Evolutionary conservation across 2,888 invertebrate species (phyloP).

Genomic region (Electrophaes corylata): DNA sequence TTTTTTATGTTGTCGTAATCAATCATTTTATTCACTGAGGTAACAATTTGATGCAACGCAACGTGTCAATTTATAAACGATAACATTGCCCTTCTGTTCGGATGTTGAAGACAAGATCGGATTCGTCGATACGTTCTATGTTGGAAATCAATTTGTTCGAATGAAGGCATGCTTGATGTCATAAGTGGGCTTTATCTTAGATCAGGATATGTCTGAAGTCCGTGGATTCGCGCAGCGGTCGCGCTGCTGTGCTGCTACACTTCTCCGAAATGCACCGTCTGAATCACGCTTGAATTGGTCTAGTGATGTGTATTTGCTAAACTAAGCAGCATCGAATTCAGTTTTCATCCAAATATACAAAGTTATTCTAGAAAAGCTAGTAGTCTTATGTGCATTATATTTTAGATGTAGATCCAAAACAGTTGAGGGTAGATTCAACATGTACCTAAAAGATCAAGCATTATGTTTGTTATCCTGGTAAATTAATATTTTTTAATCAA

Average conservation of each 20-base stretch:
- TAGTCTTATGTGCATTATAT: too few species aligned
- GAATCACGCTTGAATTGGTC: conserved; percentile 43
- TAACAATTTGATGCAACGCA: conserved; percentile 55
- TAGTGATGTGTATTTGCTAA: conserved; percentile 9
- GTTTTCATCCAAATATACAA: background rate
- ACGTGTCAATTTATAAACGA: conserved; percentile 67
- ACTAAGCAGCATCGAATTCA: background rate
- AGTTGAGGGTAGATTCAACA: too few species aligned
- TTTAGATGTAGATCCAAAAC: too few species aligned
- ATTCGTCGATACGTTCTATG: conserved; percentile 54
- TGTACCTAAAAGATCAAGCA: too few species aligned
- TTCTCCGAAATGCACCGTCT: conserved; percentile 66
- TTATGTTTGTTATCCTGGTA: background rate
- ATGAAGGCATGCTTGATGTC: conserved; percentile 77
- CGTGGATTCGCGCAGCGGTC: conserved; percentile 74
- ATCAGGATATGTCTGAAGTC: conserved; percentile 64
- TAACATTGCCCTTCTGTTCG: conserved; percentile 50
- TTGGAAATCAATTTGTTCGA: conserved; percentile 80
- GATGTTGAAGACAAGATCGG: conserved; percentile 52
- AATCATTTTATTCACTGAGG: conserved; percentile 57
- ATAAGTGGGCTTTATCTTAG: conserved; percentile 76
- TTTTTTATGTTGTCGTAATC: conserved; percentile 44
- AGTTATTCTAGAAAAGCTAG: background rate
- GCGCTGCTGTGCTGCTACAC: conserved; percentile 58
- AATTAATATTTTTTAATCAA: background rate